Base-by-base conservation (phyloP, 2,797 vertebrate species). In the Epinephelus coioides region DNA sequence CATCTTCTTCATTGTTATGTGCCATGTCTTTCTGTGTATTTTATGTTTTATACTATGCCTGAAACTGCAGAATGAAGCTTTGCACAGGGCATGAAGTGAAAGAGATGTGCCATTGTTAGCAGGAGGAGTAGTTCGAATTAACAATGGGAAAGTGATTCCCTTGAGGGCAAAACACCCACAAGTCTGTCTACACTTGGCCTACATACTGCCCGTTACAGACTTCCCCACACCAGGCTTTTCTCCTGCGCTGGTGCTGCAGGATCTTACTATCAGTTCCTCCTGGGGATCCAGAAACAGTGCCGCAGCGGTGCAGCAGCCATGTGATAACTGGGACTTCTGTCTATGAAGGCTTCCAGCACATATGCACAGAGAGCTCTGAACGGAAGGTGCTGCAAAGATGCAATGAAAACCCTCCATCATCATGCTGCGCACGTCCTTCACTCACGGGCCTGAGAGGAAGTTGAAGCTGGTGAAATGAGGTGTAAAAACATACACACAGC, bases 141-240 rank as follows among this genome's bases (percentile, higher is more conserved):
- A 86, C 78, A 82, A 81, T 71, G 68, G 66, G 47, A 86, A 85
- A 19, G 80, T 74, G 57, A 80, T 51, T 90, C 92, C 78, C 83
- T 25, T 43, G 82, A 82, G 84, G 78, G 46, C 44, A 30, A 78
- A 73, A 87, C 87, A 88, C 89, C 85, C 86, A 88, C 87, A 86
- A 84, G 87, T 91, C 88, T 91, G 89, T 85, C 89, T 91, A 91
- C 93, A 89, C 81, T 89, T 90, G 89, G 89, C 92, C 91, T 87
- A 92, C 72, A 91, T 91, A 82, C 65, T 66, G 77, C 25, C 77
- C 46, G 21, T 66, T 65, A 74, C 76, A 91, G 85, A 84, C 81
- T 86, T 90, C 77, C 86, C 76, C 80, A 76, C 77, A 40, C 73
- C 80, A 85, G 84, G 83, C 81, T 44, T 78, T 79, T 72, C 76